Conservation (phyloP, 2,888 invertebrate genomes). For the Pristionchus arcanus region DNA sequence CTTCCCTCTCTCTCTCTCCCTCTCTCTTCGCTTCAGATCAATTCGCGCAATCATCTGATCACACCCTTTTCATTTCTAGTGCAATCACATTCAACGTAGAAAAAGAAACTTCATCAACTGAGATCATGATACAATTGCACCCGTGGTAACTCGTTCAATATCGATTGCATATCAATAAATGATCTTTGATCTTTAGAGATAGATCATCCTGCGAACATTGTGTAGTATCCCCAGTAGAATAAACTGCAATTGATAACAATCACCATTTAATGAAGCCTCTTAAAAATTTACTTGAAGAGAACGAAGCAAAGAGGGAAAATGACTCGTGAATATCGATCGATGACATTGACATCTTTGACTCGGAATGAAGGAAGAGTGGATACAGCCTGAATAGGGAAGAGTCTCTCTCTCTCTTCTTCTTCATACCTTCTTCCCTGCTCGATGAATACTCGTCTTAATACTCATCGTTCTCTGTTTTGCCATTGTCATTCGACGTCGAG, state of each 20-base stretch:
- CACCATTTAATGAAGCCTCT: too few relatives aligned
- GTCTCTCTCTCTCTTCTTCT: too few relatives aligned
- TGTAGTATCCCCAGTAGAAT: constrained; percentile 75
- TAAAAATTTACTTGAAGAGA: constrained; percentile 93
- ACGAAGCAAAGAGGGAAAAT: constrained; percentile 96
- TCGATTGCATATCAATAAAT: not conserved
- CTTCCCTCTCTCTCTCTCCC: too few relatives aligned
- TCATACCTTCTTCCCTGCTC: not conserved
- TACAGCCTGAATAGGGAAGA: constrained; percentile 56
- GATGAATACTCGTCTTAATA: constrained; percentile 56
- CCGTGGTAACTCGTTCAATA: not conserved
- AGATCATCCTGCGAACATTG: constrained; percentile 58
- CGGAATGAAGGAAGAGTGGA: constrained; percentile 67
- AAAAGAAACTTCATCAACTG: not conserved
- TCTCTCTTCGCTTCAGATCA: too few relatives aligned
- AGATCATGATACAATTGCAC: not conserved
- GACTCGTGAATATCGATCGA: constrained; percentile 96
- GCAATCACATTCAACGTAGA: not conserved
- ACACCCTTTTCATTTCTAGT: too few relatives aligned
- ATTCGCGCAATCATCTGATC: too few relatives aligned
- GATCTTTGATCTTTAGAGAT: constrained; percentile 7
- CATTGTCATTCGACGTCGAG: constrained; percentile 62
- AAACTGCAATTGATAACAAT: constrained; percentile 61
- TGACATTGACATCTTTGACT: constrained; percentile 95
- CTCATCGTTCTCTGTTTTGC: constrained; percentile 58